Evolutionary conservation across 2,797 vertebrate genomes (phyloP).

Genomic region (Muscicapa comitata): DNA sequence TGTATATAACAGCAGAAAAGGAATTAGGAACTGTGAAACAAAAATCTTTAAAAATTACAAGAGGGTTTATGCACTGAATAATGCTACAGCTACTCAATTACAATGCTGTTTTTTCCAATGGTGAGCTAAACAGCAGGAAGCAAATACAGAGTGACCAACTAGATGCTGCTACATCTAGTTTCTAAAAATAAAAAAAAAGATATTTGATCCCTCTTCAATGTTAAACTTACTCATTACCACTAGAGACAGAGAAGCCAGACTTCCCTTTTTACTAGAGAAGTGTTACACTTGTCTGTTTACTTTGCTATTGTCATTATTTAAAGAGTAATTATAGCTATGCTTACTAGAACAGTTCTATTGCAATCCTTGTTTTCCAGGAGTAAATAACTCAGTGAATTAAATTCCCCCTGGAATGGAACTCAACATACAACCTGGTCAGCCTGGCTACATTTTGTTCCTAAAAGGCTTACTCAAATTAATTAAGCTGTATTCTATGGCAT

Average conservation of each 20-base stretch:
- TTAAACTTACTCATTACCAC: neutral
- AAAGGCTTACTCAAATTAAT: neutral
- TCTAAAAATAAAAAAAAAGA: neutral
- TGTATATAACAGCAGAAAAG: neutral
- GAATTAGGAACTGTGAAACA: neutral
- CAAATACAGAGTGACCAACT: neutral
- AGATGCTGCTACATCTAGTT: neutral
- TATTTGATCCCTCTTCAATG: neutral
- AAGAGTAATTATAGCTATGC: slow-evolving; percentile 54
- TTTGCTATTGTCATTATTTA: slow-evolving; percentile 42
- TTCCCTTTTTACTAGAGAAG: neutral
- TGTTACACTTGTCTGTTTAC: slow-evolving; percentile 48
- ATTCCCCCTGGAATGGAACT: slow-evolving; percentile 30
- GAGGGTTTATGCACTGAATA: neutral
- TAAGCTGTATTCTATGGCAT: neutral
- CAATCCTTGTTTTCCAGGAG: neutral
- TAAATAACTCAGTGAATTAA: slow-evolving; percentile 51
- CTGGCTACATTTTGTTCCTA: slow-evolving; percentile 11
- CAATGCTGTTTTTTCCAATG: neutral
- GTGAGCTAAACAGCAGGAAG: neutral
- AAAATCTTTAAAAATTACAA: neutral
- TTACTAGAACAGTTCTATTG: slow-evolving; percentile 23
- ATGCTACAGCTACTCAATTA: neutral
- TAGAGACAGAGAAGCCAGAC: neutral
- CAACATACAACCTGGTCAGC: neutral